Evolutionary conservation across 2,888 invertebrate species (phyloP).

Genomic region (Melinaea menophilus): DNA sequence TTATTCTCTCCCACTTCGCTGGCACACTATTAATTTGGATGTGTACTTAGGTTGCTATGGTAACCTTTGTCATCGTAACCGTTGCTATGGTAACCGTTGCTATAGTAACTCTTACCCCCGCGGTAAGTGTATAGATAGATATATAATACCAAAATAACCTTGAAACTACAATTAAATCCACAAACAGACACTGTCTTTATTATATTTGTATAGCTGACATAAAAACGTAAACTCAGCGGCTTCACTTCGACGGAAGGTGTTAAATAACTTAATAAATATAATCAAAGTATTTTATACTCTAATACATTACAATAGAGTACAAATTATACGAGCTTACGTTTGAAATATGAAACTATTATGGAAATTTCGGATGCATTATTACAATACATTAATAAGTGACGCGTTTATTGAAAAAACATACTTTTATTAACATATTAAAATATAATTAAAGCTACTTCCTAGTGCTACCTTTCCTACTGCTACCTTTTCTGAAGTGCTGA

Average conservation of each 20-base stretch:
- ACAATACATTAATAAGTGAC: background rate
- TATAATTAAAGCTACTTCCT: no score
- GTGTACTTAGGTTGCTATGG: no score
- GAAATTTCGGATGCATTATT: conserved; percentile 21
- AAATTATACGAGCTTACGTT: conserved; percentile 2
- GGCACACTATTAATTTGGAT: no score
- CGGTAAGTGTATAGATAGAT: no score
- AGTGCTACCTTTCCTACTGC: no score
- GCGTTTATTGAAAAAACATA: background rate
- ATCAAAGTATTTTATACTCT: conserved; percentile 8
- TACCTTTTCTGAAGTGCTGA: no score
- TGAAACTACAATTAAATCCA: background rate
- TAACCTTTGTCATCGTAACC: no score
- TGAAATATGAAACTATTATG: conserved; percentile 22
- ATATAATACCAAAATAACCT: no score
- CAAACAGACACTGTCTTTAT: background rate
- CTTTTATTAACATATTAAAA: no score
- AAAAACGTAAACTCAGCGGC: background rate
- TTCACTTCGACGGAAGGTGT: conserved; percentile 2
- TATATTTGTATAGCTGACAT: background rate
- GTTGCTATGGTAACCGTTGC: no score
- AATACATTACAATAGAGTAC: conserved; percentile 9
- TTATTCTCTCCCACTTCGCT: no score
- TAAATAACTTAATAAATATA: background rate
- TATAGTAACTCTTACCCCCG: no score